phyloP scores from a whole-genome alignment of 1,140 invertebrate genomes.

The Antheraea pernyi region DNA sequence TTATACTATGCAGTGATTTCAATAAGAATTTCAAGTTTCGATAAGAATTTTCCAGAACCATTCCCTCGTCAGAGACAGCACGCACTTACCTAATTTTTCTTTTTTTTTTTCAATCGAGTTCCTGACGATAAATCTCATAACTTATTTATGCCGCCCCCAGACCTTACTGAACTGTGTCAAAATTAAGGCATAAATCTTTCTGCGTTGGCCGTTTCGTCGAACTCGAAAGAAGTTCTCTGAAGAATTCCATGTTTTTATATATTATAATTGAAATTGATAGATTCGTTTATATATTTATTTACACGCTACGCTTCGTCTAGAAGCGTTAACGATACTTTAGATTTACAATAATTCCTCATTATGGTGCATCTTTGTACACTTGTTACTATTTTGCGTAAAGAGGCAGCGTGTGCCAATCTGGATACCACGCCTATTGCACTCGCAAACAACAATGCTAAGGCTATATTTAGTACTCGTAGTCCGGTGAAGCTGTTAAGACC shows the following conservation, averaged over 20 bases:
- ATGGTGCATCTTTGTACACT: too few species aligned
- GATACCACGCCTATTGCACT: too few species aligned
- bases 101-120: slow-evolving; percentile 22
- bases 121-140: slow-evolving; percentile 38
- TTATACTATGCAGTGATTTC: too few species aligned
- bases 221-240: background rate
- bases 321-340: too few species aligned
- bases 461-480: too few species aligned
- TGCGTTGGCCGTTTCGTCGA: background rate
- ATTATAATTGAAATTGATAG: background rate
- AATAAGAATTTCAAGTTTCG: too few species aligned
- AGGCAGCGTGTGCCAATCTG: too few species aligned
- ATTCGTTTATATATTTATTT: background rate
- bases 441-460: too few species aligned
- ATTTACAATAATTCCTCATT: too few species aligned
- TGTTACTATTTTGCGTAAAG: too few species aligned
- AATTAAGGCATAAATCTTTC: slow-evolving; percentile 43
- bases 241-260: background rate
- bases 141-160: slow-evolving; percentile 40
- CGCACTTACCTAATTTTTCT: background rate
- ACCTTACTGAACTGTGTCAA: slow-evolving; percentile 38
- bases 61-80: background rate
- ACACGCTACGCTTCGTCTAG: background rate
- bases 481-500: too few species aligned
- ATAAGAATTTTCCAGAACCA: background rate